Conservation (phyloP, 2,113 vertebrate species). For the Nematolebias whitei region DNA sequence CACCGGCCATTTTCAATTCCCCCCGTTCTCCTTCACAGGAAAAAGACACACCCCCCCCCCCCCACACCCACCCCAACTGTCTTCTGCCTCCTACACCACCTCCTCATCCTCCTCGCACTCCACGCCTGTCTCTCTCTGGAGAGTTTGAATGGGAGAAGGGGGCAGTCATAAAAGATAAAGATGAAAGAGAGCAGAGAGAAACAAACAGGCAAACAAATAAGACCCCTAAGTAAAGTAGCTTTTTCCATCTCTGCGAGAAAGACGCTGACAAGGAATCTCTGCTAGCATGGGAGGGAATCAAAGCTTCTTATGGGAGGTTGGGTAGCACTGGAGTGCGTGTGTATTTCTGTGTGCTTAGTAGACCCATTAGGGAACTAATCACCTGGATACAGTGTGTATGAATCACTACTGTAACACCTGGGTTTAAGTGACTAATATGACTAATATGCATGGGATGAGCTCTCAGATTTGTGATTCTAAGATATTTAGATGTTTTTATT, state of each 20-base stretch:
- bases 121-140: conserved; percentile 66
- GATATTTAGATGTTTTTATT: conserved; percentile 51
- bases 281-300: conserved; percentile 65
- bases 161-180: conserved; percentile 80
- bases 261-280: conserved; percentile 61
- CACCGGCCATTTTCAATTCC: conserved; percentile 77
- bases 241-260: conserved; percentile 72
- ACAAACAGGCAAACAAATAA: conserved; percentile 82
- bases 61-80: no score
- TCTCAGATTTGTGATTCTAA: conserved; percentile 27
- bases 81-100: neutral
- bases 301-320: conserved; percentile 47
- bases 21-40: conserved; percentile 74
- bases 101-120: conserved; percentile 18
- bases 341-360: conserved; percentile 41
- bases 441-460: conserved; percentile 31
- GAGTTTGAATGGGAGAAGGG: conserved; percentile 69
- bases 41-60: conserved; percentile 32
- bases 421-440: conserved; percentile 19
- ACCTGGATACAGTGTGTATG: conserved; percentile 42
- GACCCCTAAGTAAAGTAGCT: conserved; percentile 76
- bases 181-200: conserved; percentile 79
- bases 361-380: conserved; percentile 61
- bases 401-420: conserved; percentile 37
- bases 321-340: conserved; percentile 8